Percentiles rank a stretch among this genome's conserved stretches.
These are phyloP conservation scores for Dendrolimus houi DNA, from an alignment of 2,888 invertebrate species.

Conservation along the genomic window DNA sequence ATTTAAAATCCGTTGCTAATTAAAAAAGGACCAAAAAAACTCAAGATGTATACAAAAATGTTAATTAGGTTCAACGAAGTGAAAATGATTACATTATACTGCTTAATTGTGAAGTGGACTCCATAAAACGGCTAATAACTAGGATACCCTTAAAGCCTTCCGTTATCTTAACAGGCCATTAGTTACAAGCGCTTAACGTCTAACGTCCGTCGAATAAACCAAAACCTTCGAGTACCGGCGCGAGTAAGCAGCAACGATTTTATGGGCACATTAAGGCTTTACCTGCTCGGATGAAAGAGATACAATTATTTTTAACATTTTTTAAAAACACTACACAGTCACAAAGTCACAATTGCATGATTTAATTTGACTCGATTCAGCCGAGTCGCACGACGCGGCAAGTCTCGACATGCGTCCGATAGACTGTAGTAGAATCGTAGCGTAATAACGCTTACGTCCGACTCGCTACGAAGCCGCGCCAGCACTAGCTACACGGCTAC, in stretches of 20 bases:
- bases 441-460: constrained; percentile 38
- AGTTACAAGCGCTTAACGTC: constrained; percentile 45
- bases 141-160: constrained; percentile 30
- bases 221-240: constrained; percentile 32
- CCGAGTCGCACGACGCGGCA: constrained; percentile 1
- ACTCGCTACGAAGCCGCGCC: constrained; percentile 52
- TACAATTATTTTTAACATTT: constrained; percentile 14
- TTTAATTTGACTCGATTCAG: neutral
- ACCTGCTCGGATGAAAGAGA: constrained; percentile 26
- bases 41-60: no score
- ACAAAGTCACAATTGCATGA: constrained; percentile 14
- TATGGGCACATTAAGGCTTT: constrained; percentile 33
- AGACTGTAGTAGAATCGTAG: constrained; percentile 17
- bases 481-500: constrained; percentile 65
- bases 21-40: no score
- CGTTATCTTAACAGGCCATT: constrained; percentile 64
- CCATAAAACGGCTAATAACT: constrained; percentile 28
- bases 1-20: no score
- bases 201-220: constrained; percentile 41
- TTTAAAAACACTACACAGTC: constrained; percentile 40
- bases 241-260: constrained; percentile 29
- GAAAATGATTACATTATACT: neutral
- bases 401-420: constrained; percentile 11
- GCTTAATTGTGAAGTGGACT: constrained; percentile 8
- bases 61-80: neutral